Conservation (phyloP, 2,113 vertebrate species). For the Sula dactylatra region DNA sequence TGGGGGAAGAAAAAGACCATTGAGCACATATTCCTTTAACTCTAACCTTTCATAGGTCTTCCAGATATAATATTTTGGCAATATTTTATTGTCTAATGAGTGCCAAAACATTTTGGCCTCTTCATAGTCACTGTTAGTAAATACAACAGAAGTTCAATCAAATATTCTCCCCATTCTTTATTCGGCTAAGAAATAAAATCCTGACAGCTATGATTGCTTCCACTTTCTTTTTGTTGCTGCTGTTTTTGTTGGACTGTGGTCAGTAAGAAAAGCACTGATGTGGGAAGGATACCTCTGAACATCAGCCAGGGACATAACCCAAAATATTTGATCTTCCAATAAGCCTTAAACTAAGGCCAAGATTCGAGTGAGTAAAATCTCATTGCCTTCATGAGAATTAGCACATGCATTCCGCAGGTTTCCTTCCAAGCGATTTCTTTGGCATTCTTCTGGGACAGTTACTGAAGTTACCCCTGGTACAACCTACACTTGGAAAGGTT, state of each 20-base stretch:
- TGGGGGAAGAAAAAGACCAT: rapidly evolving
- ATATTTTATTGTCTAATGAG: background rate
- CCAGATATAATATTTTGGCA: background rate
- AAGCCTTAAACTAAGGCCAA: constrained; percentile 14
- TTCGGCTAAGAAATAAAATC: background rate
- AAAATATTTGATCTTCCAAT: background rate
- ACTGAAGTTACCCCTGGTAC: background rate
- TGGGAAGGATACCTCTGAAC: background rate
- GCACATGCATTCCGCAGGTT: background rate
- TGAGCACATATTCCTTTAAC: background rate
- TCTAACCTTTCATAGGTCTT: background rate
- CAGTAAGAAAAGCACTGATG: background rate
- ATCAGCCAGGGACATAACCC: background rate
- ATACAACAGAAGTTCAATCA: background rate
- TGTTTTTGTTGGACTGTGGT: background rate
- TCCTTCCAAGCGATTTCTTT: background rate
- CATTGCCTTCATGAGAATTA: background rate
- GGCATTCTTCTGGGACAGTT: background rate
- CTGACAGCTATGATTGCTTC: background rate
- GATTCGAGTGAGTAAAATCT: background rate
- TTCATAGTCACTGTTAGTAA: background rate
- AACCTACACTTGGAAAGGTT: background rate
- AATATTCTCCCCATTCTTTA: background rate
- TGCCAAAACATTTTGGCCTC: background rate
- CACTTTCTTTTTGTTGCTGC: background rate